Conservation (phyloP, 2,888 invertebrate species). For the Platycnemis pennipes region DNA sequence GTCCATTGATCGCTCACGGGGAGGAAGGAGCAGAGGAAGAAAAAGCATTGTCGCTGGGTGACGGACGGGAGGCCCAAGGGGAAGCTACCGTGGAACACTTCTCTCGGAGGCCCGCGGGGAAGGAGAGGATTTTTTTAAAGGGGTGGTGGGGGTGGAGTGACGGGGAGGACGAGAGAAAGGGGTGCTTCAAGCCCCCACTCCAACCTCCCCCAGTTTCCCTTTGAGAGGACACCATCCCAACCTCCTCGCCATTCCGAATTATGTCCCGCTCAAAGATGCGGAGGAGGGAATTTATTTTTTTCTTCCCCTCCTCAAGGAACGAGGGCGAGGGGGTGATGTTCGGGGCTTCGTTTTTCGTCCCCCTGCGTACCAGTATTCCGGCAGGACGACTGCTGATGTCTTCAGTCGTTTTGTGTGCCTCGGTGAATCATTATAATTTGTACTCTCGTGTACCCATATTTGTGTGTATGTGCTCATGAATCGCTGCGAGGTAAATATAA, state of each 20-base stretch:
- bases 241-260: background rate
- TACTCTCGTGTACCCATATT: too few relatives aligned
- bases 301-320: background rate
- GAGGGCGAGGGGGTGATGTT: background rate
- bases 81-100: background rate
- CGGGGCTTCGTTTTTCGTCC: too few relatives aligned
- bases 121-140: background rate
- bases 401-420: too few relatives aligned
- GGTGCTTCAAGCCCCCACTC: background rate
- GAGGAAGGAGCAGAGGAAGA: background rate
- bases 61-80: background rate
- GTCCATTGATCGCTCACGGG: background rate
- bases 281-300: background rate
- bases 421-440: too few relatives aligned
- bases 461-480: too few relatives aligned
- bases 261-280: background rate
- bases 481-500: too few relatives aligned
- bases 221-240: background rate
- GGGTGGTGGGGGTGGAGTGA: background rate
- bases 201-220: background rate
- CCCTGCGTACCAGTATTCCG: too few relatives aligned
- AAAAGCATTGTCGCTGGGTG: background rate
- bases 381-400: too few relatives aligned
- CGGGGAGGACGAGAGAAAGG: background rate
- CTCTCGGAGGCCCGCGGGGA: background rate